These are phyloP conservation scores for Lottia scabra DNA, from an alignment of 2,888 invertebrate species.

Conservation along the genomic window DNA sequence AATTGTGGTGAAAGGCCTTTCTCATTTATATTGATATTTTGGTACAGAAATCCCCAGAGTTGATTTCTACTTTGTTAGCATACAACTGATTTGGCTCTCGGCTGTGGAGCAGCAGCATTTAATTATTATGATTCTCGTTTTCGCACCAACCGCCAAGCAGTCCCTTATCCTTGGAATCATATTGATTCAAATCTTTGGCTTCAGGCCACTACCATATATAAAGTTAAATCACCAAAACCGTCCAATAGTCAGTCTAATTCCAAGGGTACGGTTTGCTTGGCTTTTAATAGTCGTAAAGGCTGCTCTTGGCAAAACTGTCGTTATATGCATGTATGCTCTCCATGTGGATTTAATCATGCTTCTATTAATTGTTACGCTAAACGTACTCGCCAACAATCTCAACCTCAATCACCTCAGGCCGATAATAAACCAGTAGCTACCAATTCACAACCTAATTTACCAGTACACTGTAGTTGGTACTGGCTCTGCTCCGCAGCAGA, in stretches of 20 bases:
- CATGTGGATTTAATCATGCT: too few relatives aligned
- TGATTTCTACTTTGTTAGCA: not conserved
- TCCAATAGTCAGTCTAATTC: not conserved
- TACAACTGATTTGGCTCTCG: not conserved
- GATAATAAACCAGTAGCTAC: too few relatives aligned
- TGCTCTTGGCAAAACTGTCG: not conserved
- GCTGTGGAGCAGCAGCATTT: not conserved
- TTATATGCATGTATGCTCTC: too few relatives aligned
- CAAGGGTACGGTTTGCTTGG: not conserved
- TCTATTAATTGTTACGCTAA: too few relatives aligned
- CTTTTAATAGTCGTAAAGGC: not conserved
- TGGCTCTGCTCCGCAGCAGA: too few relatives aligned
- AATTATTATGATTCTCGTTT: not conserved
- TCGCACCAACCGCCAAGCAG: not conserved
- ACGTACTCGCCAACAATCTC: too few relatives aligned
- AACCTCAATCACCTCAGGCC: too few relatives aligned
- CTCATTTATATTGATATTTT: not conserved
- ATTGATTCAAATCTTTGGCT: not conserved
- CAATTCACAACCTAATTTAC: too few relatives aligned
- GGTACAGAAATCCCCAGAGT: not conserved
- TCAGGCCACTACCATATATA: not conserved
- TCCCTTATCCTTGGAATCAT: not conserved
- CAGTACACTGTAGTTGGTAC: too few relatives aligned
- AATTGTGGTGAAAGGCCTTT: not conserved
- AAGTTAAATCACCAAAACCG: not conserved